phyloP scores from a whole-genome alignment of 2,888 invertebrate genomes.

The Drosophila atripex region DNA sequence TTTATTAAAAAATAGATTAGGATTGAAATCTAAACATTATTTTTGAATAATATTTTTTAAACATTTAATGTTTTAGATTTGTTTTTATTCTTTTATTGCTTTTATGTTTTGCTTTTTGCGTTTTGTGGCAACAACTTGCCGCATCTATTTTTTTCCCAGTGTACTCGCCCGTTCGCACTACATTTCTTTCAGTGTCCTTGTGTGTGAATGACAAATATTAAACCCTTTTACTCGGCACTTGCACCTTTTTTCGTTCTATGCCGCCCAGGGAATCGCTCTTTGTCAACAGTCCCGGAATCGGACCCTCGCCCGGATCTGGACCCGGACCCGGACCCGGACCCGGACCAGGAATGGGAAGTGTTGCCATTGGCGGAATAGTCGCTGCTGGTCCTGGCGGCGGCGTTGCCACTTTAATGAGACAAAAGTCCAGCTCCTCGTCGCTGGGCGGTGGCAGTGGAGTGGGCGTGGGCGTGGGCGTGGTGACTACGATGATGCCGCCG shows the following conservation, averaged over 20 bases:
- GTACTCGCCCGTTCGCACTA: neutral
- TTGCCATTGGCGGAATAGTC: slow-evolving; percentile 18
- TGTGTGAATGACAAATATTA: slow-evolving; percentile 61
- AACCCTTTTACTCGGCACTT: slow-evolving; percentile 43
- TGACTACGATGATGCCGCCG: slow-evolving; percentile 52
- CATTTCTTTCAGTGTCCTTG: slow-evolving; percentile 19
- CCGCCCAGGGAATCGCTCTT: slow-evolving; percentile 82
- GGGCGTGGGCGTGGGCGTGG: slow-evolving; percentile 3
- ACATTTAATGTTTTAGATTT: neutral
- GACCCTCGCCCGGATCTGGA: slow-evolving; percentile 15
- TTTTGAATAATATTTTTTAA: no score
- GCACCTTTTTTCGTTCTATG: slow-evolving; percentile 21
- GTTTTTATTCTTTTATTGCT: neutral
- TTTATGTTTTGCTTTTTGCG: neutral
- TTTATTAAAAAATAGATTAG: no score
- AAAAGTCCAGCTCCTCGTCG: slow-evolving; percentile 82
- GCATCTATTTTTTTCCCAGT: no score
- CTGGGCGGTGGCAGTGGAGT: slow-evolving; percentile 58
- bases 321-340: neutral
- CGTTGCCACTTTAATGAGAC: slow-evolving; percentile 74
- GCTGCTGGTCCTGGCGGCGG: slow-evolving; percentile 32
- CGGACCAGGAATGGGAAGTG: slow-evolving; percentile 10
- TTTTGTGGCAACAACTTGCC: no score
- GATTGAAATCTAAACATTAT: no score
- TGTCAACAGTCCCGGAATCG: slow-evolving; percentile 67